A percentile compares a stretch with the other conserved stretches of the same genome.
phyloP scores from a whole-genome alignment of 64 coral and sea anemone species.

The Porites australiensis region DNA sequence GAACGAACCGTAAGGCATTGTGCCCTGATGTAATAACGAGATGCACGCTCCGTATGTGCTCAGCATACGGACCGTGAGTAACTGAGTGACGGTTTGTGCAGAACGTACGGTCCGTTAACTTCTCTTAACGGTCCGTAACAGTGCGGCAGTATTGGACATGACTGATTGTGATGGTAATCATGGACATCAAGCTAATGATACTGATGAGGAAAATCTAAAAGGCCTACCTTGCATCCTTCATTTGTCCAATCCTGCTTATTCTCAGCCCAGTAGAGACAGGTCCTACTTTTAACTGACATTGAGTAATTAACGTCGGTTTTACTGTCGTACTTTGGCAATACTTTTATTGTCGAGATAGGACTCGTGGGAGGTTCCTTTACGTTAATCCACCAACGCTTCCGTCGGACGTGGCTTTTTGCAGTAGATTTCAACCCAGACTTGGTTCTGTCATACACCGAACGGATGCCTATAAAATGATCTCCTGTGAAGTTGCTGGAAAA shows the following conservation, averaged over 20 bases:
- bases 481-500: conserved; percentile 2
- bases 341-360: background rate
- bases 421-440: background rate
- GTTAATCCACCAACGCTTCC: conserved; percentile 41
- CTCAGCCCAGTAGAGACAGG: conserved; percentile 59
- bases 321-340: background rate
- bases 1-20: no score
- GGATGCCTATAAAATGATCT: conserved; percentile 7
- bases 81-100: no score
- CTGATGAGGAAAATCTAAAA: no score
- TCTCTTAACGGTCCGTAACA: no score
- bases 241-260: conserved; percentile 22
- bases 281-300: conserved; percentile 10
- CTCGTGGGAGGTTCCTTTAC: conserved; percentile 60
- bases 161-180: no score
- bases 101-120: no score
- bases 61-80: no score
- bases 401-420: background rate
- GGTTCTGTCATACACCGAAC: background rate
- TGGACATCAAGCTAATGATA: no score
- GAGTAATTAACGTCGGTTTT: conserved; percentile 22
- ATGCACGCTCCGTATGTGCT: no score
- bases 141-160: no score
- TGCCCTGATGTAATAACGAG: no score
- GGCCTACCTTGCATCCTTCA: conserved; percentile 55